These are phyloP conservation scores for Chaetophractus vellerosus DNA, from an alignment of 2,797 vertebrate genomes.

Conservation along the genomic window DNA sequence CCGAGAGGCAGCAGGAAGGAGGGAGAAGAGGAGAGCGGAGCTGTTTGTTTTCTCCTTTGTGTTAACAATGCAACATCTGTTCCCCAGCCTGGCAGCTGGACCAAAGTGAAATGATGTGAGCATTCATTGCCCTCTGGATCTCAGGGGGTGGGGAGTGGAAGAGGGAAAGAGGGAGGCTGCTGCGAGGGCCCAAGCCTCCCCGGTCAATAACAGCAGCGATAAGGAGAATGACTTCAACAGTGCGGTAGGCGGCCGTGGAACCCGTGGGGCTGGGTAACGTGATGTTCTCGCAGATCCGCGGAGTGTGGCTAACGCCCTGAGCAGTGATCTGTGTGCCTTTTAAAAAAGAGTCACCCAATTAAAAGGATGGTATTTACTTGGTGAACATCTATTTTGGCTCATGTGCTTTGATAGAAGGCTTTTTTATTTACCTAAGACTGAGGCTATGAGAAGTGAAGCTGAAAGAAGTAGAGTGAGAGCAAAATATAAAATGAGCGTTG, in stretches of 20 bases:
- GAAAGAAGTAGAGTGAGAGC: not conserved
- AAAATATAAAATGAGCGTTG: not conserved
- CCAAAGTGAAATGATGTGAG: slow-evolving; percentile 85
- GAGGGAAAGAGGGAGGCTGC: slow-evolving; percentile 62
- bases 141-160: slow-evolving; percentile 65
- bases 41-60: slow-evolving; percentile 81
- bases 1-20: not conserved
- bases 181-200: slow-evolving; percentile 67
- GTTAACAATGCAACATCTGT: slow-evolving; percentile 91
- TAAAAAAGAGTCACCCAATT: slow-evolving; percentile 44
- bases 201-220: slow-evolving; percentile 43
- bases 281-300: not conserved
- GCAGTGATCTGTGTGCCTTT: not conserved
- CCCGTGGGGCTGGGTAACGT: not conserved
- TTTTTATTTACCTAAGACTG: slow-evolving; percentile 63
- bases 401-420: slow-evolving; percentile 51
- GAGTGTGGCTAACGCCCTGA: not conserved
- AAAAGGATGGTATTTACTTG: slow-evolving; percentile 69
- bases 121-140: slow-evolving; percentile 85
- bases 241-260: not conserved
- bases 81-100: slow-evolving; percentile 89
- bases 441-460: not conserved
- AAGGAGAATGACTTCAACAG: not conserved
- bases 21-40: slow-evolving; percentile 56
- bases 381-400: slow-evolving; percentile 67